A percentile compares a stretch with the other conserved stretches of the same genome.
Evolutionary conservation across 2,113 vertebrate species (phyloP).

Genomic region (Tragelaphus buxtoni): DNA sequence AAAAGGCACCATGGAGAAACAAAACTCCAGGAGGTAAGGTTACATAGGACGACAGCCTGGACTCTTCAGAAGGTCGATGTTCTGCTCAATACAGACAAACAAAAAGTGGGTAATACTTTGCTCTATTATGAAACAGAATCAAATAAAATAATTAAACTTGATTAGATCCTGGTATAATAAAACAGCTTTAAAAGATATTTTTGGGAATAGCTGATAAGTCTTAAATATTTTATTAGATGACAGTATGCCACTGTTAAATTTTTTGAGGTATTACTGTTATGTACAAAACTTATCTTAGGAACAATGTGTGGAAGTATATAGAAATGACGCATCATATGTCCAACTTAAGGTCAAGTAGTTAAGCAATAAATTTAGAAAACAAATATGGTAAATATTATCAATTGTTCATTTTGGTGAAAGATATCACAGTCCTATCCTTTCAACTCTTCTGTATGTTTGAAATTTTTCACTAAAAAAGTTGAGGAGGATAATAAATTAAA

Average conservation of each 20-base stretch:
- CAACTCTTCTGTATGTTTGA: neutral
- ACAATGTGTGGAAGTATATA: neutral
- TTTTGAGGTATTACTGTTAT: neutral
- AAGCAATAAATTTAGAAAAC: neutral
- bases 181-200: conserved; percentile 1
- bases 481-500: neutral
- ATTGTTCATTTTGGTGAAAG: neutral
- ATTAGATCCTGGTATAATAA: neutral
- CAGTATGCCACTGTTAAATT: neutral
- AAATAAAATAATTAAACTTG: neutral
- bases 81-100: neutral
- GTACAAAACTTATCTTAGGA: neutral
- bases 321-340: neutral
- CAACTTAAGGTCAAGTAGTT: neutral
- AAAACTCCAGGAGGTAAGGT: neutral
- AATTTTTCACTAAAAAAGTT: conserved; percentile 19
- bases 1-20: neutral
- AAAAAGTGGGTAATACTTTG: neutral
- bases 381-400: neutral
- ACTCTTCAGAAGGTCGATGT: neutral
- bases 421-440: neutral
- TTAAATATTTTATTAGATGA: conserved; percentile 18
- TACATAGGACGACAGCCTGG: neutral
- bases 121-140: neutral
- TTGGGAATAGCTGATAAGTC: neutral